Percentiles rank a stretch among this genome's conserved stretches.
These are phyloP conservation scores for Xestia xanthographa DNA, from an alignment of 2,888 invertebrate species.

Conservation along the genomic window DNA sequence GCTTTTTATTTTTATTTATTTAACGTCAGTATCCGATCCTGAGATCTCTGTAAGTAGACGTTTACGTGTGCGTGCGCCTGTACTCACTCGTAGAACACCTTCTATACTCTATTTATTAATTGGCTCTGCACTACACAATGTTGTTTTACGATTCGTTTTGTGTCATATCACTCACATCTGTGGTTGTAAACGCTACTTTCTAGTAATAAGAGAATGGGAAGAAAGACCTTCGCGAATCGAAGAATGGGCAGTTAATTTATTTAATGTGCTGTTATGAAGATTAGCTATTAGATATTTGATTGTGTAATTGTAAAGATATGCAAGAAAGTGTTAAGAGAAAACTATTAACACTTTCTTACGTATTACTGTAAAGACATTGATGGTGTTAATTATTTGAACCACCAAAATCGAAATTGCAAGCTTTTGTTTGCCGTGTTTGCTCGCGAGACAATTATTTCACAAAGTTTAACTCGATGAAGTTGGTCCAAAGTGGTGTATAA, in stretches of 20 bases:
- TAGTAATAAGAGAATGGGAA: conserved; percentile 21
- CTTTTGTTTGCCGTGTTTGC: background rate
- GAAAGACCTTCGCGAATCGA: conserved; percentile 23
- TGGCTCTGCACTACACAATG: background rate
- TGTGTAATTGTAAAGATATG: conserved; percentile 26
- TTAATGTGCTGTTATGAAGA: conserved; percentile 23
- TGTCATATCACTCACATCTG: conserved; percentile 14
- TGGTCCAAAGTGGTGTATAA: background rate
- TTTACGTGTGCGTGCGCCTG: background rate
- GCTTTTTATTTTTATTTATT: no score
- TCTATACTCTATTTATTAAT: background rate
- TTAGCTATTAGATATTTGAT: conserved; percentile 23
- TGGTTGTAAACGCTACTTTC: conserved; percentile 37
- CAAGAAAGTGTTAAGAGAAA: conserved; percentile 21
- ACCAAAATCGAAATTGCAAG: background rate
- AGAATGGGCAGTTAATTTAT: conserved; percentile 32
- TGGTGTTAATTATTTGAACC: conserved; percentile 8
- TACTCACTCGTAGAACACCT: background rate
- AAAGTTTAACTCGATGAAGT: background rate
- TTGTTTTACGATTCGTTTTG: conserved; percentile 29
- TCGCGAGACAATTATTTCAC: background rate
- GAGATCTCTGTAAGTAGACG: background rate
- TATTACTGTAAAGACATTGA: background rate
- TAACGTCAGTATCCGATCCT: no score
- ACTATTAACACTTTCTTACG: background rate